phyloP scores from a whole-genome alignment of 2,113 vertebrate species.

The Anguilla japonica region DNA sequence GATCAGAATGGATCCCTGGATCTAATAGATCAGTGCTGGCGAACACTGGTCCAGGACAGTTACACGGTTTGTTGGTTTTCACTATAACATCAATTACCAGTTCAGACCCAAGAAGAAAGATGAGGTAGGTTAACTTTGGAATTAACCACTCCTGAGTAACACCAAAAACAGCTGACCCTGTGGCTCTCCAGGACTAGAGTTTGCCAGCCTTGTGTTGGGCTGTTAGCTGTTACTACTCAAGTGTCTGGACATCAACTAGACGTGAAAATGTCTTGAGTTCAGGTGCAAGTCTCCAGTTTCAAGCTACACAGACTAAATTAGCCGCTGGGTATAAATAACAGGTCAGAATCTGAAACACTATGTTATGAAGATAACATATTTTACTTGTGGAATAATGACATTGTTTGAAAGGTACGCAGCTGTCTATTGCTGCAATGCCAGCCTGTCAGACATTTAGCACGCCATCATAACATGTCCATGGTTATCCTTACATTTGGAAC shows the following conservation, averaged over 20 bases:
- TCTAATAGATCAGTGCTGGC: neutral
- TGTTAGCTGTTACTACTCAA: neutral
- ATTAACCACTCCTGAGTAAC: neutral
- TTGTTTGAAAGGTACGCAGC: neutral
- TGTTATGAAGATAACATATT: neutral
- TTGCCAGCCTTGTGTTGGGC: neutral
- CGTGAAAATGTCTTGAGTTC: too few species aligned
- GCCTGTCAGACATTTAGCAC: neutral
- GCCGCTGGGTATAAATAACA: constrained; percentile 6
- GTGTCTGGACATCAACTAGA: too few species aligned
- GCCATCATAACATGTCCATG: neutral
- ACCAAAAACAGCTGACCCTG: neutral
- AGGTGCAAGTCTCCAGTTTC: constrained; percentile 6
- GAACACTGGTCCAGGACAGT: neutral
- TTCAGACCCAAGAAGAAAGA: neutral
- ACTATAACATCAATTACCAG: neutral
- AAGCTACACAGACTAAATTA: neutral
- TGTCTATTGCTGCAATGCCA: neutral
- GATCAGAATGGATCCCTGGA: neutral
- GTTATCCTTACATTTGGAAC: constrained; percentile 10
- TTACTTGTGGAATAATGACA: neutral
- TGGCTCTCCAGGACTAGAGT: neutral
- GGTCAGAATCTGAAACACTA: neutral
- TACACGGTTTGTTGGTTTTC: neutral
- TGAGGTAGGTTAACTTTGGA: neutral